Evolutionary conservation across 2,797 vertebrate species (phyloP).

Genomic region (Gobio occitaniae): DNA sequence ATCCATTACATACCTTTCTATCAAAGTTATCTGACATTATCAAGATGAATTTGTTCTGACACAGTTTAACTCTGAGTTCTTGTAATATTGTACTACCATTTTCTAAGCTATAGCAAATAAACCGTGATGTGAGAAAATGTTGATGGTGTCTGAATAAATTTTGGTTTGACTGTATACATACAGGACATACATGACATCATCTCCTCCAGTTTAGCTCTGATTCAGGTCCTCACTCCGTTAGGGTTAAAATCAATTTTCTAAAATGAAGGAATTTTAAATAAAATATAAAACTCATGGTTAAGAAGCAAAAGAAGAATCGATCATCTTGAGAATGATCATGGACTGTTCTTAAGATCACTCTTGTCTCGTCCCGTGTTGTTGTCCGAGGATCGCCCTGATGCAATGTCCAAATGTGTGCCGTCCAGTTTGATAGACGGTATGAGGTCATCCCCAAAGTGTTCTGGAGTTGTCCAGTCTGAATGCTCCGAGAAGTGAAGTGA

Average conservation of each 20-base stretch:
- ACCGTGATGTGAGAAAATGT: neutral
- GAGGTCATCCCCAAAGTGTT: constrained; percentile 22
- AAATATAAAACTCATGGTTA: neutral
- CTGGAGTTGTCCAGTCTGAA: constrained; percentile 22
- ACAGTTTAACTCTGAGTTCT: no score
- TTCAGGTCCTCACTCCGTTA: neutral
- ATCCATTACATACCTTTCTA: no score
- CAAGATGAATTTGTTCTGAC: no score
- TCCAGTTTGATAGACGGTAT: constrained; percentile 17
- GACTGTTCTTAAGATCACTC: neutral
- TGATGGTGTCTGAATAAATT: neutral
- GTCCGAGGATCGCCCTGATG: neutral
- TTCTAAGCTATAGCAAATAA: no score
- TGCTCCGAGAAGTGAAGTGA: constrained; percentile 27
- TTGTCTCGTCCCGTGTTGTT: neutral
- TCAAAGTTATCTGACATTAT: no score
- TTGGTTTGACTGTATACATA: neutral
- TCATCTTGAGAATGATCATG: neutral
- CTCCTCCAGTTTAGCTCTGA: neutral
- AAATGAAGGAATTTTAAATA: neutral
- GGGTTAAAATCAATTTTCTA: neutral
- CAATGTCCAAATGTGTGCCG: constrained; percentile 4
- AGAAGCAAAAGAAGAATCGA: neutral
- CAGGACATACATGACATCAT: constrained; percentile 19
- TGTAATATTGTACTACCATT: no score